These are phyloP conservation scores for Netelia virgata DNA, from an alignment of 2,888 invertebrate species.

Conservation along the genomic window DNA sequence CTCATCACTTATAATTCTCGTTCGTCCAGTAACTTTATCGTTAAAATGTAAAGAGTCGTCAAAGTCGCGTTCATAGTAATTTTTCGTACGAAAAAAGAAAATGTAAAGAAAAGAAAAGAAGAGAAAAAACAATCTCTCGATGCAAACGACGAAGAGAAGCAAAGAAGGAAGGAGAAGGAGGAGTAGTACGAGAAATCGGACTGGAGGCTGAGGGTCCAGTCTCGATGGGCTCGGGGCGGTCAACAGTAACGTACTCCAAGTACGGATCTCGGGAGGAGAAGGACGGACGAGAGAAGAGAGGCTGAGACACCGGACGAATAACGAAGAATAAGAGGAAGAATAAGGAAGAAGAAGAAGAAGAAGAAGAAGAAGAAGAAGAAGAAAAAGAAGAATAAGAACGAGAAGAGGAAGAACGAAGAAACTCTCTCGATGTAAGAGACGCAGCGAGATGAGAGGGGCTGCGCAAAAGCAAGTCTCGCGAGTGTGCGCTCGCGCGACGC, in stretches of 20 bases:
- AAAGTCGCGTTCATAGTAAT: background rate
- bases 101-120: conserved; percentile 48
- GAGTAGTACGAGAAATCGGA: conserved; percentile 30
- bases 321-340: conserved; percentile 22
- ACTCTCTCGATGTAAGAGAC: conserved; percentile 39
- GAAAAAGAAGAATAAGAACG: conserved; percentile 33
- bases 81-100: conserved; percentile 1
- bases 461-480: conserved; percentile 47
- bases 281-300: conserved; percentile 10
- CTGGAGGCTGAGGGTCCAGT: conserved; percentile 42
- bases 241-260: conserved; percentile 38
- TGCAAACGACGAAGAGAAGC: conserved; percentile 10
- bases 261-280: conserved; percentile 22
- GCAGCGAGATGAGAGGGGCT: conserved; percentile 55
- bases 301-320: conserved; percentile 15
- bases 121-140: conserved; percentile 41
- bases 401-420: conserved; percentile 48
- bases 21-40: too few species aligned
- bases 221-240: conserved; percentile 32
- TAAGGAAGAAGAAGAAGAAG: conserved; percentile 22
- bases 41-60: background rate
- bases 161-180: conserved; percentile 29
- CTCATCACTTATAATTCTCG: too few species aligned
- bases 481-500: conserved; percentile 72
- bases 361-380: conserved; percentile 11